Evolutionary conservation across 2,888 invertebrate genomes (phyloP).

Genomic region (Nomada ruficornis): DNA sequence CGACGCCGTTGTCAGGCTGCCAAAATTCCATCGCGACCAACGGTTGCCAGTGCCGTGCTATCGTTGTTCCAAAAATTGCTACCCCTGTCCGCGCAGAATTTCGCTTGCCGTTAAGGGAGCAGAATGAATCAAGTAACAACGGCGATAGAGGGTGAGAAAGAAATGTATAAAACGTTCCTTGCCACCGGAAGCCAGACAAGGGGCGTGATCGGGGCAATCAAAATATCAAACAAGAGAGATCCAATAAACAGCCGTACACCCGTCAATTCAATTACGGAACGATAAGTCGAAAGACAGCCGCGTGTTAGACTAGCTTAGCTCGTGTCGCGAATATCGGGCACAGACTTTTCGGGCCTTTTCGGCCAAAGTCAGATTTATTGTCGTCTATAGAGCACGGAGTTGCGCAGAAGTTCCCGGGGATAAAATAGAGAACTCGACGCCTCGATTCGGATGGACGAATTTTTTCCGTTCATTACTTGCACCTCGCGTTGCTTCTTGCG

Average conservation of each 20-base stretch:
- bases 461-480: not conserved
- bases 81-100: not conserved
- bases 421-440: not conserved
- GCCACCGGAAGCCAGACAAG: slow-evolving; percentile 72
- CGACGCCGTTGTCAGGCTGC: slow-evolving; percentile 78
- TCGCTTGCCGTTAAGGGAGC: too few species aligned
- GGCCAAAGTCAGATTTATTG: slow-evolving; percentile 7
- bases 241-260: slow-evolving; percentile 78
- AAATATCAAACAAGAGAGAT: slow-evolving; percentile 74
- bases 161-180: too few species aligned
- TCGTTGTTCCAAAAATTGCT: slow-evolving; percentile 55
- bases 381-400: not conserved
- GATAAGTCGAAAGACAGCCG: not conserved
- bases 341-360: not conserved
- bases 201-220: slow-evolving; percentile 79
- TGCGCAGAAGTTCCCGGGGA: not conserved
- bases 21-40: slow-evolving; percentile 75
- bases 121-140: not conserved
- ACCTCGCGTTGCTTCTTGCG: too few species aligned
- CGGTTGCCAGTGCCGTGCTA: slow-evolving; percentile 61
- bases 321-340: not conserved
- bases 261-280: slow-evolving; percentile 76
- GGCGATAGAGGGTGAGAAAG: not conserved
- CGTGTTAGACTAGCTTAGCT: not conserved
- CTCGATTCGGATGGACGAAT: not conserved